Evolutionary conservation across 2,797 vertebrate species (phyloP), one percentile per base, ranked within the genome.

Genomic region (Huso huso): DNA sequence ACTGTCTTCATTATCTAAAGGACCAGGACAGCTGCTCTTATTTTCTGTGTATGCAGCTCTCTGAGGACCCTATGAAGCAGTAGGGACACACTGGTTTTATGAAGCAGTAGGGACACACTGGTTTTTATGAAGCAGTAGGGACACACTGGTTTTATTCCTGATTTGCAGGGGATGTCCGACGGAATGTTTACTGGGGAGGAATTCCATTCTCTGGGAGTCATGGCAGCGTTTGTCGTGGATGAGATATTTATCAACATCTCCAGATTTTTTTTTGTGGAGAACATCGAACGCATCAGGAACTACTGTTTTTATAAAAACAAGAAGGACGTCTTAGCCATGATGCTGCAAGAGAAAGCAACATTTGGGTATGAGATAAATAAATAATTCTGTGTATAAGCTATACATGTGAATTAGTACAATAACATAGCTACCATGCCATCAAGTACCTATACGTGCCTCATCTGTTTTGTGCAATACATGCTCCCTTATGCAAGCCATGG

Each of bases 171-270:
- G 50, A 83, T 90, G 82, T 80, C 88, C 77, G 81, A 79, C 0
- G 87, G 84, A 0, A 9, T 67, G 58, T 91, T 86, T 78, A 88
- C 86, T 0, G 80, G 85, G 70, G 76, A 77, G 50, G 86, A 89
- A 81, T 88, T 92, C 68, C 82, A 69, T 8, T 87, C 82, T 0
- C 72, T 92, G 71, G 87, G 81, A 18, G 68, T 86, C 13, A 88
- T 89, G 87, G 86, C 88, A 0, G 75, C 89, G 0, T 90, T 86
- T 71, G 86, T 91, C 73, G 61, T 10, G 11, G 89, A 90, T 64
- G 81, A 89, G 72, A 77, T 91, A 68, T 88, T 91, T 13, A 4
- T 74, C 15, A 76, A 83, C n/a, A 66, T 91, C 67, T 84, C 88
- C 61, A 80, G 86, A 49, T 72, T 12, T 66, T 89, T 88, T 74